Conservation (phyloP, 2,888 invertebrate species). For the Melanchra persicariae region DNA sequence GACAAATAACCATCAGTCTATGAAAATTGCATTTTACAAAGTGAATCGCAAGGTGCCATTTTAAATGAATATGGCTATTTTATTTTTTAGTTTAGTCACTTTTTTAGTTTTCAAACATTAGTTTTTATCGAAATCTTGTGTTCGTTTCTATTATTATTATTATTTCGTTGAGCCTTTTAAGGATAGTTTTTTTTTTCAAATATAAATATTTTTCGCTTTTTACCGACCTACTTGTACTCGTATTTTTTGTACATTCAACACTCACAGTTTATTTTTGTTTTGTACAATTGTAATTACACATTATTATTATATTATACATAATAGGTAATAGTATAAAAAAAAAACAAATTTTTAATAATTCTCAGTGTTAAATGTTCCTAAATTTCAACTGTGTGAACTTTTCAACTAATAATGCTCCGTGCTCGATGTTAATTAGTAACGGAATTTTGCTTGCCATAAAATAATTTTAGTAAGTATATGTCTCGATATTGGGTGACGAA, state of each 20-base stretch:
- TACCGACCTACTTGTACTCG: constrained; percentile 61
- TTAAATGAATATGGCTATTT: constrained; percentile 87
- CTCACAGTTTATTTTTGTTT: constrained; percentile 78
- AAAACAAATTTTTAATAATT: constrained; percentile 85
- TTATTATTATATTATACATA: constrained; percentile 80
- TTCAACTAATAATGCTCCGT: constrained; percentile 77
- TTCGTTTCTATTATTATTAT: constrained; percentile 82
- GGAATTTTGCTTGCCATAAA: constrained; percentile 88
- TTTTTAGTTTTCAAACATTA: constrained; percentile 78
- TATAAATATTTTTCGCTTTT: constrained; percentile 66
- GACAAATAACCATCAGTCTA: constrained; percentile 63
- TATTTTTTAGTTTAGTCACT: constrained; percentile 83
- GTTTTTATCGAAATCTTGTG: constrained; percentile 84
- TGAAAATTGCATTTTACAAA: constrained; percentile 77
- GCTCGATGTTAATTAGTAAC: constrained; percentile 69
- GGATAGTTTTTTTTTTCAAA: constrained; percentile 70
- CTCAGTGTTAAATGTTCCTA: constrained; percentile 91
- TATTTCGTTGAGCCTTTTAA: constrained; percentile 79
- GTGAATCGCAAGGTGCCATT: constrained; percentile 90
- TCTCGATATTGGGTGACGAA: constrained; percentile 61
- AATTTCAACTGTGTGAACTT: constrained; percentile 88
- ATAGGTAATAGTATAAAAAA: constrained; percentile 85
- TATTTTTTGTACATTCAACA: constrained; percentile 73
- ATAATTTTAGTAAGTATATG: constrained; percentile 78
- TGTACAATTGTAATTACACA: constrained; percentile 85